Base-by-base conservation (phyloP, 2,888 invertebrate species). In the Scaptomyza tumidula region DNA sequence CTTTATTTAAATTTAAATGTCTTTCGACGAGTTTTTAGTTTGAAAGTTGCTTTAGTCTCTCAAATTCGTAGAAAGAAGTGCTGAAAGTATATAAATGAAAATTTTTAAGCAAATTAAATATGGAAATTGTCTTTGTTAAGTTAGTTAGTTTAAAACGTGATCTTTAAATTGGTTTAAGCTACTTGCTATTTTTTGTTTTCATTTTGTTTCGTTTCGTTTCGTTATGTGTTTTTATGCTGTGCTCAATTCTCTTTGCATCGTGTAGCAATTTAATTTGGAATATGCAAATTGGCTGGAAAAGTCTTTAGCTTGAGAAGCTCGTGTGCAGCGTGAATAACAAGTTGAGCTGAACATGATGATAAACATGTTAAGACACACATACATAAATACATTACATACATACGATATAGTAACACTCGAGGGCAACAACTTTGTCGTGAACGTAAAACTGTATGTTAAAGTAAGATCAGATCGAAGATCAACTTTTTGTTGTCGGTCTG, bases 231-330 rank as follows among this genome's bases (percentile, higher is more conserved):
- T 33, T 33, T 50, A 11, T 6, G 24, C 57, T 54, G 29, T 27
- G 50, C 43, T 39, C 33, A 62, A 59, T 66, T 71, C 62, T 44
- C 58, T 62, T 59, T 58, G 48, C 71, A 66, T 52, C 57, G 55
- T 75, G 71, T 48, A 48, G 75, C 67, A 75, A 63, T 75, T 75
- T 75, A 63, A 75, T 75, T 75, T 75, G 63, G 71, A 75, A 75
- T 75, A 75, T 75, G 75, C 71, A 75, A 75, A 75, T 75, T 67
- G 71, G 50, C 59, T 35, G 31, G 43, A 56, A 55, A 70, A 49
- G 45, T 55, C 57, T 39, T 39, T 41, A 43, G 39, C 41, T 37
- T 11, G n/a, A 14, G 53, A 10, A 53, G 59, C 41, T 45, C 49
- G 59, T 55, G 59, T 55, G 69, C 59, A 45, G 69, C 54, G 54